Evolutionary conservation across 2,888 invertebrate species (phyloP).

Genomic region (Calameuta filiformis): DNA sequence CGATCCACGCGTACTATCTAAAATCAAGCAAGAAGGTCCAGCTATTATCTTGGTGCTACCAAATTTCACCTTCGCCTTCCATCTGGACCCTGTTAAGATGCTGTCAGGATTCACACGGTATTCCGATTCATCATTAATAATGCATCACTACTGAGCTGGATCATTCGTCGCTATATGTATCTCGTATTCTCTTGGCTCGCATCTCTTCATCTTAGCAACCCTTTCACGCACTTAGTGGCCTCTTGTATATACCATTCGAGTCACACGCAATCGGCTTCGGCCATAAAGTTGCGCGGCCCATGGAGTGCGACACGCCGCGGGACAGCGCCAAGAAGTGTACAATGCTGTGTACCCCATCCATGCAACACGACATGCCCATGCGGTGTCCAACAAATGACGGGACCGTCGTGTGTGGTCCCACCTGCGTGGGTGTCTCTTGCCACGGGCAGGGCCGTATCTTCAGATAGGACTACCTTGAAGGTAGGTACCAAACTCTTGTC

Average conservation of each 20-base stretch:
- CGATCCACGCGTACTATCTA: background rate
- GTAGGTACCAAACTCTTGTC: background rate
- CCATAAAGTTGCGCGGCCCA: conserved; percentile 51
- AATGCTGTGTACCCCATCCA: conserved; percentile 51
- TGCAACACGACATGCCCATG: conserved; percentile 56
- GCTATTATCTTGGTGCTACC: background rate
- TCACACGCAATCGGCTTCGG: conserved; percentile 51
- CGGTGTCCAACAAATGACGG: conserved; percentile 64
- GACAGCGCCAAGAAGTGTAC: conserved; percentile 57
- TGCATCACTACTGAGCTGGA: conserved; percentile 18
- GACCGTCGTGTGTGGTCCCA: conserved; percentile 63
- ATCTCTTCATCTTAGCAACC: conserved; percentile 19
- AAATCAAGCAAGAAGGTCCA: background rate
- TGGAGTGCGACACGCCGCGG: conserved; percentile 53
- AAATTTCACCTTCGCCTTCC: background rate
- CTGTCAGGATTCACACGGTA: background rate
- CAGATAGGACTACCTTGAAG: background rate
- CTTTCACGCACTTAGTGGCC: conserved; percentile 16
- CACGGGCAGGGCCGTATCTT: conserved; percentile 23
- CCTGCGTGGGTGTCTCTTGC: conserved; percentile 57
- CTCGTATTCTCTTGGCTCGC: conserved; percentile 18
- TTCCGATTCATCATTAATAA: conserved; percentile 35
- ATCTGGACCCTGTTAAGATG: background rate
- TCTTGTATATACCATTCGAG: conserved; percentile 35
- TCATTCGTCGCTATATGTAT: conserved; percentile 2